Evolutionary conservation across 2,888 invertebrate genomes (phyloP), one percentile per base, ranked within the genome.

Genomic region (Gasteruption jaculator): DNA sequence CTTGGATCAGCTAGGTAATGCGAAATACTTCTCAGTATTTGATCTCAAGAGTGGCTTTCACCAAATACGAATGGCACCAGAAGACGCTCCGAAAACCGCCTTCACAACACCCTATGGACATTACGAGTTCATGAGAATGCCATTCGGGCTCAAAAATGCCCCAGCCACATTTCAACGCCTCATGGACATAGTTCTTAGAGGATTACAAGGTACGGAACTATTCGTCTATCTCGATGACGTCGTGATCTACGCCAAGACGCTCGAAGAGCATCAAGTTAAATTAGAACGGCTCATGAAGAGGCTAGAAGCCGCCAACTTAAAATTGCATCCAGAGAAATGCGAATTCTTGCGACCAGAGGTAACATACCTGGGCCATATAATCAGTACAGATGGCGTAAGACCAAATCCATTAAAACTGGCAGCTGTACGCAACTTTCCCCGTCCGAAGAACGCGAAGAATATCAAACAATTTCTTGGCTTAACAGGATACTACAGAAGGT

Each of bases 401-500:
- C n/a, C n/a, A n/a, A 54, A 56, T 31, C 50, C 49, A 2, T 41
- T 39, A 0, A 59, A 60, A 34, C 19, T 53, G 3, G 42, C 24
- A 8, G 54, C 58, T 4, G 43, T 56, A 45, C 34, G 32, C 15
- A 40, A 12, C 43, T 46, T 38, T 21, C 41, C 48, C n/a, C 12
- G 24, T n/a, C 48, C 46, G 7, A 45, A 40, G 8, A 38, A 20
- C 18, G 38, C 16, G 0, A 50, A 50, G 8, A 40, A 55, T 12
- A 29, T 57, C 5, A 38, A 48, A 25, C 30, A 42, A 21, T 66
- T 60, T 37, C 18, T 65, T 2, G 63, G 58, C n/a, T 18, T 62
- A 2, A 45, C 43, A 5, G 49, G 52, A 1, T 66, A 57, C 48
- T 65, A 62, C 26, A 12, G 61, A 6, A 42, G 53, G 33, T 60